Percentiles rank a stretch among this genome's conserved stretches.
phyloP scores from a whole-genome alignment of 2,888 invertebrate genomes.

The Hypercompe scribonia region DNA sequence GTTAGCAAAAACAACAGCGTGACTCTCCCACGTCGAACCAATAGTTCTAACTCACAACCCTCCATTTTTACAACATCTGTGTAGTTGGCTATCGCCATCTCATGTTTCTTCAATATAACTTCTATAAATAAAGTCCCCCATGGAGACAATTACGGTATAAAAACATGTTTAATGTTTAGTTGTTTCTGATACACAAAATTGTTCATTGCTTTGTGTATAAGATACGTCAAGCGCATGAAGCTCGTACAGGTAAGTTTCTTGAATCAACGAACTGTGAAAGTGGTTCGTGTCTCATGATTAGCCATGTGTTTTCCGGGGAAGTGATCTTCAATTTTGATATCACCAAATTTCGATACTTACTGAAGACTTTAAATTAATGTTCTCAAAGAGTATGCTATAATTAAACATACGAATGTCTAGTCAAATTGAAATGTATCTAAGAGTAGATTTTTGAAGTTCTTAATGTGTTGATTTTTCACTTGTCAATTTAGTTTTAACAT shows the following conservation, averaged over 20 bases:
- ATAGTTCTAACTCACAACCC: conserved; percentile 3
- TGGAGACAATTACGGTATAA: conserved; percentile 27
- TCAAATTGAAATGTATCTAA: no score
- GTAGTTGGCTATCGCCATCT: conserved; percentile 24
- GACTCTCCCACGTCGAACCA: conserved; percentile 21
- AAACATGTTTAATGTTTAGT: conserved; percentile 23
- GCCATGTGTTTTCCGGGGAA: background rate
- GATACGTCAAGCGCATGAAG: background rate
- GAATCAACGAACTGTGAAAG: background rate
- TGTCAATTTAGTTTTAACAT: no score
- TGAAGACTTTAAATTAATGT: no score
- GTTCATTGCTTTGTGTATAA: background rate
- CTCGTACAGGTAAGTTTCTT: background rate
- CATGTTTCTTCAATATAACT: conserved; percentile 23
- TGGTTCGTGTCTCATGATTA: background rate
- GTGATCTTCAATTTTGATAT: conserved; percentile 3
- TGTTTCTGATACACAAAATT: conserved; percentile 24
- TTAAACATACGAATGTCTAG: no score
- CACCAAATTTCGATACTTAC: background rate
- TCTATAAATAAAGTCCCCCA: conserved; percentile 37
- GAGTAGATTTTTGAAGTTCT: no score
- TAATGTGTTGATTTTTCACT: no score
- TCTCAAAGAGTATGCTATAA: no score
- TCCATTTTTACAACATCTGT: conserved; percentile 33
- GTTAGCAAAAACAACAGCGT: background rate